Base-by-base conservation (phyloP, 2,113 vertebrate genomes). In the Cryptotis parvus region DNA sequence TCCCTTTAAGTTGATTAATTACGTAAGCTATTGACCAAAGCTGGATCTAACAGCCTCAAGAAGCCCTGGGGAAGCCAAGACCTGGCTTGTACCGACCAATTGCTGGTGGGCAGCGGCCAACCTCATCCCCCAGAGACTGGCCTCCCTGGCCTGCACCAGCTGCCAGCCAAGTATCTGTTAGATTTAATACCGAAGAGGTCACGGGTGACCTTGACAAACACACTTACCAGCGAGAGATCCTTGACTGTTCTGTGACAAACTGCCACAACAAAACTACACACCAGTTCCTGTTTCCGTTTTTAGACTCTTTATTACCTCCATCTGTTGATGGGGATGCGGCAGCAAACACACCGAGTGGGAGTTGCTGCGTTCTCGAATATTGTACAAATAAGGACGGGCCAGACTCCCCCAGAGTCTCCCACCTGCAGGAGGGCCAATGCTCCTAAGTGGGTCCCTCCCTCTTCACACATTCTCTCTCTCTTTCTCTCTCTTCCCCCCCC, bases 221-320 rank as follows among this genome's bases (percentile, higher is more conserved):
- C 88, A 58, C 75, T 91, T 41, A 73, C 63, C 0, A 3, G 85
- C 26, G 1, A 89, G 68, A 85, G 75, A 80, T 90, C 90, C 92
- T 88, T 88, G 81, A 93, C 95, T 39, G 43, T 91, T 94, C 92
- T 29, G 1, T 93, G 95, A 97, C 92, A 96, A 95, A 94, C 95
- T 86, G 95, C 95, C 93, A 94, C 66, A 84, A 90, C 39, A 91
- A 94, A 96, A 95, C 96, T 35, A 87, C 92, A 95, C 94, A 94
- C 93, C 93, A 96, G 95, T 93, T 94, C 52, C 27, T 3, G 92
- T 96, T 97, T 97, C 98, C 97, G 94, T 97, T 97, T 98, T 97
- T 97, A 98, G 97, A 95, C 24, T 7, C 91, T 97, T 96, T 94
- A 95, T 97, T 96, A 94, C 96, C 95, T 98, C 97, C 96, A 84